Conservation (phyloP, 2,888 invertebrate species). For the Papilio elwesi region DNA sequence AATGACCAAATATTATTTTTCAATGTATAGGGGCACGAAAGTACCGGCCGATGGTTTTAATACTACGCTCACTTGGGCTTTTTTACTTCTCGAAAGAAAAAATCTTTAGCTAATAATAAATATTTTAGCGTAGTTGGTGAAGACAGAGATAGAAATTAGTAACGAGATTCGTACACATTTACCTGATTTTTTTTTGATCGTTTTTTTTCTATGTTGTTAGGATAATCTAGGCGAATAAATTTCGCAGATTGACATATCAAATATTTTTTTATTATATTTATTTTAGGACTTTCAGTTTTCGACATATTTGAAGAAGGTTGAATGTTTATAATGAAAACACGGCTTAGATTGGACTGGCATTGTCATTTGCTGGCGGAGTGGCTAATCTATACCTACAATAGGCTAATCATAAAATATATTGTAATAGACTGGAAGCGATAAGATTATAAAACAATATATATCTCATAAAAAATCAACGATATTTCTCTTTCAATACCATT, state of each 20-base stretch:
- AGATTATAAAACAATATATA: too few species aligned
- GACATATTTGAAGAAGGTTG: too few species aligned
- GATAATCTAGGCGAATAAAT: too few species aligned
- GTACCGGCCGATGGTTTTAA: constrained; percentile 41
- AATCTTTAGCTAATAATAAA: not conserved
- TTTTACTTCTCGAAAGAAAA: not conserved
- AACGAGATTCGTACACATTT: not conserved
- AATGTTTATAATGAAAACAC: not conserved
- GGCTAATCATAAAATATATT: constrained; percentile 2
- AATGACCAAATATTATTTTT: constrained; percentile 81
- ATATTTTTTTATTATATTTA: too few species aligned
- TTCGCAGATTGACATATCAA: too few species aligned
- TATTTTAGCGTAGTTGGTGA: not conserved
- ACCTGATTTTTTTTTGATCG: too few species aligned
- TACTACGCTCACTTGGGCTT: not conserved
- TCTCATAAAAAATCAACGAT: constrained; percentile 16
- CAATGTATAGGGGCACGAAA: constrained; percentile 57
- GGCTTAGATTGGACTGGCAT: not conserved
- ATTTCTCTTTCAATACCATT: constrained; percentile 27
- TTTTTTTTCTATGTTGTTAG: too few species aligned
- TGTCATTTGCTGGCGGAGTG: not conserved
- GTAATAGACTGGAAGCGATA: too few species aligned
- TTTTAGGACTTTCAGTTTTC: too few species aligned
- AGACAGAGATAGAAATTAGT: not conserved
- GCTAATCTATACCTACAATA: constrained; percentile 10